Base-by-base conservation (phyloP, 1,140 invertebrate species). In the Lutraria rhynchaena region DNA sequence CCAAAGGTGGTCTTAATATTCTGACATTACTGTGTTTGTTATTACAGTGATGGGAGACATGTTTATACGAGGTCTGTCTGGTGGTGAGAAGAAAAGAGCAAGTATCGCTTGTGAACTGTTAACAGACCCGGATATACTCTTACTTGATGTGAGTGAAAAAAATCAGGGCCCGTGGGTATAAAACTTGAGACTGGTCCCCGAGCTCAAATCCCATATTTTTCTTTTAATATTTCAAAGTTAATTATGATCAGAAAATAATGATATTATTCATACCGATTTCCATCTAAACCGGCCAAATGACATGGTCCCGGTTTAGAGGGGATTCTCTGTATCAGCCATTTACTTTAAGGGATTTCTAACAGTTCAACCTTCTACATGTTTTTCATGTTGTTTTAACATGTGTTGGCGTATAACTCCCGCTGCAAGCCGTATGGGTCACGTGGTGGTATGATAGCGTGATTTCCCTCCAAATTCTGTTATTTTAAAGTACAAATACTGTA, bases 41-140 rank as follows among this genome's bases (percentile, higher is more conserved):
- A 29, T 31, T 70, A 13, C 87, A 95, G 95, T 96, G 87, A 96
- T 97, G 85, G 96, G 96, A 13, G 96, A 97, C 90, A 95, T 95
- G 81, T 93, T 96, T 77, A 95, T 95, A 85, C 93, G 96, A 78
- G 96, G 96, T 27, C 92, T 97, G 5, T 97, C 96, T 19, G 96
- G 96, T 2, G 96, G 96, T 15, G 96, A 97, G 88, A 97, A 96
- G 93, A 97, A 97, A 88, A 92, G 96, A 88, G 96, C 96, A 9
- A 97, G 96, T 88, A 97, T 97, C 88, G 96, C 96, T 29, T 97
- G 96, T 89, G 96, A 97, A 93, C 93, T 97, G 69, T 93, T 97
- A 51, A 97, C 96, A 87, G 97, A 98, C 93, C 96, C 96, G 24
- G 94, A 95, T 22, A 90, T 97, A 13, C 96, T 97, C 94, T 92